Percentiles rank a stretch among this genome's conserved stretches.
Evolutionary conservation across 2,888 invertebrate species (phyloP).

Genomic region (Dryomyza anilis): DNA sequence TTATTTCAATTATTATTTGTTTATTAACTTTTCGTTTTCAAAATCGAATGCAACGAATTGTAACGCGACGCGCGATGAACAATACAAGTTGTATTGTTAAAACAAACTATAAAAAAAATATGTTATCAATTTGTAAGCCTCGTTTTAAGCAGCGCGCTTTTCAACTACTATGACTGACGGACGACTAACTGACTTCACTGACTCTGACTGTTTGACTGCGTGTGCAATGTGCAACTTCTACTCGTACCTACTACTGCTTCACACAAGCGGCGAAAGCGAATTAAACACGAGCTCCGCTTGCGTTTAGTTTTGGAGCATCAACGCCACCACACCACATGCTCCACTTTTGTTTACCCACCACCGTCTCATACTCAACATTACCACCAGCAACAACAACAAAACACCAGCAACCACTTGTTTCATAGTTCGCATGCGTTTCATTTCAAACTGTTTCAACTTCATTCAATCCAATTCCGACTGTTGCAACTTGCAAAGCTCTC

Average conservation of each 20-base stretch:
- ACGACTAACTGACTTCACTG: not conserved
- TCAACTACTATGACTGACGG: too few species aligned
- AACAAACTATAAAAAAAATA: not conserved
- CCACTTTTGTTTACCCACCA: too few species aligned
- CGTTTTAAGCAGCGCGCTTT: not conserved
- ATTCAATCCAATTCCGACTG: constrained; percentile 10
- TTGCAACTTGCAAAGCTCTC: too few species aligned
- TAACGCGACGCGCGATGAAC: not conserved
- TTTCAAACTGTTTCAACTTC: constrained; percentile 5
- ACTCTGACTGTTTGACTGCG: not conserved
- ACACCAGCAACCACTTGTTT: too few species aligned
- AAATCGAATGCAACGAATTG: constrained; percentile 5
- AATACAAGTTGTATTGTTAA: not conserved
- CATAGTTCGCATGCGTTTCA: not conserved
- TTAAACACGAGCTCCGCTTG: constrained; percentile 33
- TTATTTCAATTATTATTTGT: not conserved
- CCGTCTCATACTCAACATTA: not conserved
- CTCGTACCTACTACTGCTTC: constrained; percentile 17
- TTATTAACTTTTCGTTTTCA: not conserved
- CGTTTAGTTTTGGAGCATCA: constrained; percentile 38
- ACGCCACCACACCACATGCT: too few species aligned
- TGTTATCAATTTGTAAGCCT: too few species aligned
- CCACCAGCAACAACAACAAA: not conserved
- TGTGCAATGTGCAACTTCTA: not conserved
- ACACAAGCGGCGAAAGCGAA: constrained; percentile 38